phyloP scores from a whole-genome alignment of 2,888 invertebrate genomes.

The Prenolepis imparis region DNA sequence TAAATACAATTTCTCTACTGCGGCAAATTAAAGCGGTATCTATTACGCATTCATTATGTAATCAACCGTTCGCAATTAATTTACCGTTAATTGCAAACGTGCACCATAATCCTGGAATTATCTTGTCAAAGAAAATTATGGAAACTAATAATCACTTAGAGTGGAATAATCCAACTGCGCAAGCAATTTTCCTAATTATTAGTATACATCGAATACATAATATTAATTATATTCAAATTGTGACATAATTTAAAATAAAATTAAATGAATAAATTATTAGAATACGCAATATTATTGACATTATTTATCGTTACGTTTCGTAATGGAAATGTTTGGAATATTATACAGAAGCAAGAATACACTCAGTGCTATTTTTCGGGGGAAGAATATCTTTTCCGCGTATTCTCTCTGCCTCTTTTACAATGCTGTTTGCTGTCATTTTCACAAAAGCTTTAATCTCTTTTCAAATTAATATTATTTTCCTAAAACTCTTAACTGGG shows the following conservation, averaged over 20 bases:
- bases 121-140: constrained; percentile 53
- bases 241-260: constrained; percentile 11
- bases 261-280: constrained; percentile 13
- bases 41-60: constrained; percentile 18
- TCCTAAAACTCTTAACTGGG: constrained; percentile 25
- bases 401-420: constrained; percentile 21
- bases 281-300: neutral
- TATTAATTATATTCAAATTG: constrained; percentile 32
- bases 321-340: neutral
- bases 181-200: constrained; percentile 42
- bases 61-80: constrained; percentile 48
- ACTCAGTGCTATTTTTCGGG: neutral
- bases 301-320: neutral
- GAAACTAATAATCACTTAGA: constrained; percentile 52
- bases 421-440: constrained; percentile 45
- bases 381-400: constrained; percentile 3
- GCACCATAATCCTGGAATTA: constrained; percentile 49
- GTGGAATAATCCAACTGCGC: constrained; percentile 36
- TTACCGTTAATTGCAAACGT: constrained; percentile 42
- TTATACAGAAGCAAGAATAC: neutral
- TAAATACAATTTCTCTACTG: neutral
- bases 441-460: constrained; percentile 49
- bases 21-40: constrained; percentile 16
- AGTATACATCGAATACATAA: constrained; percentile 2
- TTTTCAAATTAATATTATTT: constrained; percentile 51